Evolutionary conservation across 92 coral and sea anemone genomes (phyloP).

Genomic region (Porites rus): DNA sequence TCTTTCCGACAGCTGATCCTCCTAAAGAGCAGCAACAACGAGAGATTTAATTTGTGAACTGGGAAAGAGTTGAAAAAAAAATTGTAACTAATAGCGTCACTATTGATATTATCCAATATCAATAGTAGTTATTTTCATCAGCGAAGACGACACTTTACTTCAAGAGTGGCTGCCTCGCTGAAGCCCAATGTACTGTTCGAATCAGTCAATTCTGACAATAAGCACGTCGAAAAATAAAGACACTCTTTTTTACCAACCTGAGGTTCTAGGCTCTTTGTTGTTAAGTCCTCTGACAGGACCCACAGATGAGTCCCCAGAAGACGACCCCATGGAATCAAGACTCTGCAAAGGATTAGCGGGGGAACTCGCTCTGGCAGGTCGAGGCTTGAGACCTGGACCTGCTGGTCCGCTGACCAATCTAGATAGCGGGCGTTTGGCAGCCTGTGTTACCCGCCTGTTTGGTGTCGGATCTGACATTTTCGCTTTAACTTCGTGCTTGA

Average conservation of each 20-base stretch:
- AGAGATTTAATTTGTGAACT: background rate
- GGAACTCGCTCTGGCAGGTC: background rate
- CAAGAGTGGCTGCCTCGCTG: no score
- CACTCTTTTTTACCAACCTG: slow-evolving; percentile 16
- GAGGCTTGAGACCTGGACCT: slow-evolving; percentile 9
- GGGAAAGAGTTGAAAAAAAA: background rate
- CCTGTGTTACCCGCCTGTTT: slow-evolving; percentile 4
- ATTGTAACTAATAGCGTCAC: no score
- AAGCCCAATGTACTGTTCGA: background rate
- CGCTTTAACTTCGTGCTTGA: slow-evolving; percentile 1
- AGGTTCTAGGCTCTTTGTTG: slow-evolving; percentile 9
- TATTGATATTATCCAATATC: no score
- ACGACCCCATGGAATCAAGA: slow-evolving; percentile 19
- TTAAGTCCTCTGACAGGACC: slow-evolving; percentile 27
- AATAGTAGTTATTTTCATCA: no score
- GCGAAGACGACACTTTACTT: no score
- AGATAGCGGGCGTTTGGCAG: slow-evolving; percentile 24
- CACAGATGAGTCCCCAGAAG: slow-evolving; percentile 21
- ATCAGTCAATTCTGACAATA: background rate
- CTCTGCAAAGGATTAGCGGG: slow-evolving; percentile 9
- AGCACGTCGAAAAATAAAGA: background rate
- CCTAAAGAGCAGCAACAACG: background rate
- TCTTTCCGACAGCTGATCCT: background rate
- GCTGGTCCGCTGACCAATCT: slow-evolving; percentile 23
- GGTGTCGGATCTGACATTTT: slow-evolving; percentile 30